Evolutionary conservation across 2,888 invertebrate genomes (phyloP), one percentile per base, ranked within the genome.

Genomic region (Anagyrus pseudococci): DNA sequence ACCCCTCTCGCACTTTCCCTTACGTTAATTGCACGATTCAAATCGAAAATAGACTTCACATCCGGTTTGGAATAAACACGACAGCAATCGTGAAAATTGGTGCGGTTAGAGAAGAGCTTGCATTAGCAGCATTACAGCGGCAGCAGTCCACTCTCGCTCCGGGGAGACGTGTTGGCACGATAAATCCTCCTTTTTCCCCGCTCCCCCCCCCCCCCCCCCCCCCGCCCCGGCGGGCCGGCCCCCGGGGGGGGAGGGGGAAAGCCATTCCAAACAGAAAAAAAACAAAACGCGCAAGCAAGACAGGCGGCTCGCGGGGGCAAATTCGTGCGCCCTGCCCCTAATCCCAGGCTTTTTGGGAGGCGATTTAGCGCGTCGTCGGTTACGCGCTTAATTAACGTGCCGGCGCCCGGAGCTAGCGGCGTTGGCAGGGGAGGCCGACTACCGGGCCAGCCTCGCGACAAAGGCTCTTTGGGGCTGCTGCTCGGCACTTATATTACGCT

Each of bases 311-410:
- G n/a, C n/a, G n/a, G 33, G 33, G 33, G 33, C 33, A 33, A 33
- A 33, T n/a, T n/a, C n/a, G n/a, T n/a, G n/a, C n/a, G n/a, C n/a
- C n/a, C n/a, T n/a, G n/a, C n/a, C n/a, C n/a, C 43, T 58, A 62
- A 62, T 62, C 57, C 47, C 48, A 23, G 15, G 58, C 49, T 58
- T 49, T 54, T 55, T 44, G 47, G 33, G 55, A 29, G 49, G 20
- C 56, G 56, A 64, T 60, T 60, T 56, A 57, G 56, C 59, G 59
- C 47, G 56, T 64, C 60, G 60, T 60, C 60, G 57, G 64, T 56
- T 60, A 57, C 49, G 64, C 53, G 64, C 64, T 64, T 64, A 64
- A 64, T 64, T 64, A 64, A 64, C 60, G 52, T n/a, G n/a, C 48
- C 8, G 7, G 19, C 44, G n/a, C 19, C 7, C 41, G 4, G 41